Evolutionary conservation across 2,113 vertebrate species (phyloP).

Genomic region (Microcebus lehilahytsara): DNA sequence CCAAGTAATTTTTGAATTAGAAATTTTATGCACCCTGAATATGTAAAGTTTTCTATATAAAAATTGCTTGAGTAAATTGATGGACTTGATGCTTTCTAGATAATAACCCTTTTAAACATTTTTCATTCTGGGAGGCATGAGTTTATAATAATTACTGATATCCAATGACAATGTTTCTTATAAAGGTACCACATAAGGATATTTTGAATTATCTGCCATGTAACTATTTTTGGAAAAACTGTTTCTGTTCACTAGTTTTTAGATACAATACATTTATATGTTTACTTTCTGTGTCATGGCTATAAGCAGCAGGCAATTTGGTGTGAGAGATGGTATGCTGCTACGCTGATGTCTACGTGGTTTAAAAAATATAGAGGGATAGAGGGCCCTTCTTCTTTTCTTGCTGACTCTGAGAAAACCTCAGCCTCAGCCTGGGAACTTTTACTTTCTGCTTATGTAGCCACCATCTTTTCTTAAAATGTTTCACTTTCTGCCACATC

Average conservation of each 20-base stretch:
- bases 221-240: not conserved
- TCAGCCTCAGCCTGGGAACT: not conserved
- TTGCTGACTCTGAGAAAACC: not conserved
- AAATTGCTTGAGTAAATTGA: not conserved
- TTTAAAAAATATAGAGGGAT: not conserved
- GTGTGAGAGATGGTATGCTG: not conserved
- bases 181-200: not conserved
- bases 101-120: not conserved
- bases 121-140: not conserved
- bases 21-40: not conserved
- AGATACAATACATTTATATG: not conserved
- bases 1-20: not conserved
- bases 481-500: not conserved
- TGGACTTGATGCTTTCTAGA: not conserved
- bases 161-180: not conserved
- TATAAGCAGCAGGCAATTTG: not conserved
- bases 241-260: not conserved
- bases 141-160: not conserved
- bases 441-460: not conserved
- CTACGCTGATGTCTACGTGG: fast-evolving
- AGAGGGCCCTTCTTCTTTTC: fast-evolving
- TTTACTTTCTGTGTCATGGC: not conserved
- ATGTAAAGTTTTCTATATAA: not conserved
- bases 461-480: not conserved
- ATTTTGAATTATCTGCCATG: not conserved